Evolutionary conservation across 2,797 vertebrate species (phyloP).

Genomic region (Oophaga sylvatica): DNA sequence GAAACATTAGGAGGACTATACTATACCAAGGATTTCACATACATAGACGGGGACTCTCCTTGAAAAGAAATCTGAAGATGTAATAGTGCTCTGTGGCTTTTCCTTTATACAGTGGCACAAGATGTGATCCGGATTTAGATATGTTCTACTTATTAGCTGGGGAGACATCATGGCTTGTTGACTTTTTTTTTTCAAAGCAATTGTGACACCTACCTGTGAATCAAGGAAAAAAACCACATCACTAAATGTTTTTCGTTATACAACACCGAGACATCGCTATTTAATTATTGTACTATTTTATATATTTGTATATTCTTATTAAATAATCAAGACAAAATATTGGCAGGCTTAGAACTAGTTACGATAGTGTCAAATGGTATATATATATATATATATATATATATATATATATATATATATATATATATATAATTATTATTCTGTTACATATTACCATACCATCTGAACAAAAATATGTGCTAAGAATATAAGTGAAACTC

Average conservation of each 20-base stretch:
- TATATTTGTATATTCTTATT: neutral
- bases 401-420: too few relatives aligned
- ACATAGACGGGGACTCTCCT: conserved; percentile 72
- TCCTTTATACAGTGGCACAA: conserved; percentile 86
- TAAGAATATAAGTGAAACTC: neutral
- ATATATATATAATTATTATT: neutral
- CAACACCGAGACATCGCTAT: neutral
- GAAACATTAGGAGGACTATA: conserved; percentile 82
- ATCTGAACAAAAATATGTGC: neutral
- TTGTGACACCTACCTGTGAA: conserved; percentile 99
- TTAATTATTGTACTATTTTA: neutral
- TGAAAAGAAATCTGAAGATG: conserved; percentile 70
- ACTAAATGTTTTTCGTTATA: conserved; percentile 72
- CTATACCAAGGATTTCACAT: conserved; percentile 80
- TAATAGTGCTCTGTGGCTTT: conserved; percentile 80
- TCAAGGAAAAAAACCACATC: conserved; percentile 85
- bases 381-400: too few relatives aligned
- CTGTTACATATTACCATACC: too few relatives aligned
- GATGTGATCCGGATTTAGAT: conserved; percentile 81
- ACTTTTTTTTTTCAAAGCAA: conserved; percentile 91
- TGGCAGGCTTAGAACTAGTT: neutral
- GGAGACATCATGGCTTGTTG: conserved; percentile 83
- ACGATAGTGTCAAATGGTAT: neutral
- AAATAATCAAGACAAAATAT: neutral
- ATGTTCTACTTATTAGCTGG: conserved; percentile 78